A percentile compares a stretch with the other conserved stretches of the same genome.
These are phyloP conservation scores for Hystrix brachyura DNA, from an alignment of 2,113 vertebrate species.

Conservation along the genomic window DNA sequence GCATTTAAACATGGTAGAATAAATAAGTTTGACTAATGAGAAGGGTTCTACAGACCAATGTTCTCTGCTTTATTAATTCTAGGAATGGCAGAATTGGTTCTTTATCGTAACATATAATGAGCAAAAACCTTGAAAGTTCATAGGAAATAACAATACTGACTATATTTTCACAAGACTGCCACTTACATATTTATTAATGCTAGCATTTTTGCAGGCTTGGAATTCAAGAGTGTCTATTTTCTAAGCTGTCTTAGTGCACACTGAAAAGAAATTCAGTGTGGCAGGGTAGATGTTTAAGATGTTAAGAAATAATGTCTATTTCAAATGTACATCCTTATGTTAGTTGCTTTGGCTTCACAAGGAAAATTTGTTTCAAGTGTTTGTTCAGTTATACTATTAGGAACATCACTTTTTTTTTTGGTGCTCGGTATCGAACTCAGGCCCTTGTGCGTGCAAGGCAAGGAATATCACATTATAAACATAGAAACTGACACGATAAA, in stretches of 20 bases:
- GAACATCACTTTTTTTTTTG: neutral
- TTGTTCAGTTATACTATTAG: neutral
- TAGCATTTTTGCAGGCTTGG: neutral
- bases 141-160: neutral
- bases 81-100: neutral
- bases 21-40: neutral
- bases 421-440: no score
- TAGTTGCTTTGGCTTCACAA: neutral
- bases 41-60: neutral
- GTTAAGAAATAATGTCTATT: neutral
- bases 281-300: neutral
- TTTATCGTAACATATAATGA: neutral
- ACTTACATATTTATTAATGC: neutral
- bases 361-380: neutral
- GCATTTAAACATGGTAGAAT: neutral
- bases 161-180: neutral
- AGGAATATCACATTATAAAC: neutral
- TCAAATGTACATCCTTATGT: neutral
- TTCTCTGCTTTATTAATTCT: neutral
- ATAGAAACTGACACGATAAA: neutral
- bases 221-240: neutral
- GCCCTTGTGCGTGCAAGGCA: no score
- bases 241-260: neutral
- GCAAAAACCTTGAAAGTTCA: neutral
- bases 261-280: neutral